These are phyloP conservation scores for Tragelaphus eurycerus DNA, from an alignment of 2,797 vertebrate genomes.

Conservation along the genomic window DNA sequence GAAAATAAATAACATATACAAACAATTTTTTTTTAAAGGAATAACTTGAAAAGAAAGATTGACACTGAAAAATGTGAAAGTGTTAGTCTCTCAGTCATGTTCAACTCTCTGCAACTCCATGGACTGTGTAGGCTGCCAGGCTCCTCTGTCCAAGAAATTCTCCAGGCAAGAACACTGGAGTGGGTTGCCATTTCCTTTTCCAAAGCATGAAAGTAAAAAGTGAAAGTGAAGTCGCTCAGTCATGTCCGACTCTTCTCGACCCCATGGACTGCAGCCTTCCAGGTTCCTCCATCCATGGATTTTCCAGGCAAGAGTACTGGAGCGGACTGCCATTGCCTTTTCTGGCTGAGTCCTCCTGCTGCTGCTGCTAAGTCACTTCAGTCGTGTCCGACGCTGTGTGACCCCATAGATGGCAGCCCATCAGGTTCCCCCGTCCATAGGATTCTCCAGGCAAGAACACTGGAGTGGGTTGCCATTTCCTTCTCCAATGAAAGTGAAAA, in stretches of 20 bases:
- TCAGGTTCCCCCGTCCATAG: accelerated
- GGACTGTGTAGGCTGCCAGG: not conserved
- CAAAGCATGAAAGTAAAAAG: not conserved
- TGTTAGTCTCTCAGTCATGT: not conserved
- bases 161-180: not conserved
- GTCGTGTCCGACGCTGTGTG: accelerated
- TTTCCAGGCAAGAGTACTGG: not conserved
- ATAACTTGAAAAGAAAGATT: not conserved
- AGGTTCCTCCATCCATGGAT: not conserved
- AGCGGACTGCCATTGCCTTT: not conserved
- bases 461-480: too few relatives aligned
- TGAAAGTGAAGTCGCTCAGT: not conserved
- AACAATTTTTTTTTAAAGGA: not conserved
- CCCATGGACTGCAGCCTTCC: not conserved
- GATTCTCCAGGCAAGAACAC: too few relatives aligned
- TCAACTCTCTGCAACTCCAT: not conserved
- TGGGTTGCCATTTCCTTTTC: not conserved
- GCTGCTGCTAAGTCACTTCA: too few relatives aligned
- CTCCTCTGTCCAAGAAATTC: not conserved
- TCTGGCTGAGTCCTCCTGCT: not conserved
- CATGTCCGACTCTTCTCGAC: not conserved
- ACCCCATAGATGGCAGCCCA: too few relatives aligned
- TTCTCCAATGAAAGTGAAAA: too few relatives aligned
- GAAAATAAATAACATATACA: not conserved
- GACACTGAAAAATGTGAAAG: not conserved